phyloP scores from a whole-genome alignment of 1,140 invertebrate species.

The Antheraea mylitta region DNA sequence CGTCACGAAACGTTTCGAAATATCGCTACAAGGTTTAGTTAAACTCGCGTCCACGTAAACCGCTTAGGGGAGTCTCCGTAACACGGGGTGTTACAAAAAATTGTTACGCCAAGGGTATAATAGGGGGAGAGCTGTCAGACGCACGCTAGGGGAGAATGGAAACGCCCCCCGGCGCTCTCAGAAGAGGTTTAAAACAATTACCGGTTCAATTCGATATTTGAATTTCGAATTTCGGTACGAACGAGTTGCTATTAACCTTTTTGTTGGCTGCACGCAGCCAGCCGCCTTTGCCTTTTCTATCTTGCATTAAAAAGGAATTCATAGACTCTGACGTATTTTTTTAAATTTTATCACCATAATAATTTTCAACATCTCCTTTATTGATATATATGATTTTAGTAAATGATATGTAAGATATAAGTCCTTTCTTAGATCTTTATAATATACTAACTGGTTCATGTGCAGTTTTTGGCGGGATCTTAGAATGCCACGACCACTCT shows the following conservation, averaged over 20 bases:
- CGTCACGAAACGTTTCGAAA: neutral
- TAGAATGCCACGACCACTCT: too few species aligned
- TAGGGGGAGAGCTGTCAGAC: slow-evolving; percentile 45
- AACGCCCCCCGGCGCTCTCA: slow-evolving; percentile 32
- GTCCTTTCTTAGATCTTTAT: too few species aligned
- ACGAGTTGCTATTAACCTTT: slow-evolving; percentile 23
- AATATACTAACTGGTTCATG: too few species aligned
- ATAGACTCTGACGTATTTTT: neutral
- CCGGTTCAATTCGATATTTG: slow-evolving; percentile 41
- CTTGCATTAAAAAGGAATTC: neutral
- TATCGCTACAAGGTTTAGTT: neutral
- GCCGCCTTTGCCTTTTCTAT: slow-evolving; percentile 1
- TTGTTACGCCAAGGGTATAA: slow-evolving; percentile 41
- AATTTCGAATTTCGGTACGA: slow-evolving; percentile 38
- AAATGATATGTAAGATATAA: too few species aligned
- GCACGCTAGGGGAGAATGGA: slow-evolving; percentile 31
- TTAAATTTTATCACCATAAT: too few species aligned
- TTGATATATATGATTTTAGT: too few species aligned
- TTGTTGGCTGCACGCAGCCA: slow-evolving; percentile 1
- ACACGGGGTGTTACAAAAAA: slow-evolving; percentile 61
- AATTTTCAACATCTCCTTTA: too few species aligned
- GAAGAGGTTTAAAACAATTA: slow-evolving; percentile 52
- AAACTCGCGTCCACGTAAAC: neutral
- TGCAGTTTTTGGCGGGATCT: too few species aligned
- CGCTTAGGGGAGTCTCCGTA: slow-evolving; percentile 29